Conservation (phyloP, 1,140 invertebrate genomes). For the Physella acuta region DNA sequence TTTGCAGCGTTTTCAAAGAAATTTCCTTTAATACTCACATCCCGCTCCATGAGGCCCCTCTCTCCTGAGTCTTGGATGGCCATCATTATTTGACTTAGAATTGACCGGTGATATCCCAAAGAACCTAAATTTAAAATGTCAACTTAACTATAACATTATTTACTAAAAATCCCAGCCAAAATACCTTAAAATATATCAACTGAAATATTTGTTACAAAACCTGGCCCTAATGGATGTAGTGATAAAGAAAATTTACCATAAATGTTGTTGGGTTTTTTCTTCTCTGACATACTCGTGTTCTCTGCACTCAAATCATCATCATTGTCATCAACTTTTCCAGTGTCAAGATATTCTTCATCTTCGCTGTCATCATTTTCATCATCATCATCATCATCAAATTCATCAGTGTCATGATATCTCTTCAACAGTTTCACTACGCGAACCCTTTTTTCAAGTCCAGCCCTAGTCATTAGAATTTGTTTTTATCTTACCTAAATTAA, state of each 20-base stretch:
- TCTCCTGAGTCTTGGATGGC: neutral
- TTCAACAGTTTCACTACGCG: constrained; percentile 2
- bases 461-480: too few relatives aligned
- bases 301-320: constrained; percentile 6
- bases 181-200: too few relatives aligned
- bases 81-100: neutral
- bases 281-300: neutral
- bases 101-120: neutral
- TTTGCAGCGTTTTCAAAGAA: too few relatives aligned
- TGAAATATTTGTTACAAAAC: too few relatives aligned
- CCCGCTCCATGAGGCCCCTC: neutral
- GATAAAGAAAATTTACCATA: constrained; percentile 4
- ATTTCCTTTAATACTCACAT: too few relatives aligned
- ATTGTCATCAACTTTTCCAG: neutral
- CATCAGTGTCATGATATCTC: neutral
- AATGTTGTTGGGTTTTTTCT: neutral
- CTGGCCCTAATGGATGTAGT: too few relatives aligned
- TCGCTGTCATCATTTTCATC: constrained; percentile 13
- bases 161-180: too few relatives aligned
- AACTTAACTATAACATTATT: too few relatives aligned
- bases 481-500: too few relatives aligned
- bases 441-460: neutral
- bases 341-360: neutral
- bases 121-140: too few relatives aligned
- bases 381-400: neutral